Conservation (phyloP, 2,113 vertebrate genomes). For the Hippocampus mohnikei region DNA sequence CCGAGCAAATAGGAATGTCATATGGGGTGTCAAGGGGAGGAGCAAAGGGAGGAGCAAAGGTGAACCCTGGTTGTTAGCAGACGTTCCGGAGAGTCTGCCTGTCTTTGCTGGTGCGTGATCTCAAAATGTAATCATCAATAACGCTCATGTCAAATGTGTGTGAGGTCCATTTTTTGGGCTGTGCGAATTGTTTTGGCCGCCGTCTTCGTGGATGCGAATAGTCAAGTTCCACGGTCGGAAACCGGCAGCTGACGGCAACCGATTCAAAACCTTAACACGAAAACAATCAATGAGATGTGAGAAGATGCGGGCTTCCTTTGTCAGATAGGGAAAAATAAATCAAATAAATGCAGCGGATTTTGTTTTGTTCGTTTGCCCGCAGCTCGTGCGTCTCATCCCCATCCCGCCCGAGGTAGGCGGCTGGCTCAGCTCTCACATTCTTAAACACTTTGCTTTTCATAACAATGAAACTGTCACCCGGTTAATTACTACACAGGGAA, state of each 20-base stretch:
- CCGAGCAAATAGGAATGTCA: too few species aligned
- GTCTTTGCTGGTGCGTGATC: too few species aligned
- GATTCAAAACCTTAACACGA: conserved; percentile 21
- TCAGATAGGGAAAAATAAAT: neutral
- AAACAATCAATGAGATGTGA: conserved; percentile 50
- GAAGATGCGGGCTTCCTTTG: conserved; percentile 27
- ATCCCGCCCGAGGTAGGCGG: conserved; percentile 36
- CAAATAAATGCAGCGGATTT: conserved; percentile 20
- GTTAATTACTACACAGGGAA: conserved; percentile 1
- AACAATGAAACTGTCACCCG: conserved; percentile 32
- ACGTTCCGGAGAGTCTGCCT: too few species aligned
- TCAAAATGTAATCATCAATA: too few species aligned
- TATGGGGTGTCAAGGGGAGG: too few species aligned
- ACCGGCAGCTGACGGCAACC: conserved; percentile 31
- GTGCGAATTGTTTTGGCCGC: too few species aligned
- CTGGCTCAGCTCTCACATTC: conserved; percentile 47
- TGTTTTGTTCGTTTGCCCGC: conserved; percentile 33
- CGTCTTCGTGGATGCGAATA: neutral
- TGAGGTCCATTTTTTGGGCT: too few species aligned
- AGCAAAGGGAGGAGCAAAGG: too few species aligned
- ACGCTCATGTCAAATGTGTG: too few species aligned
- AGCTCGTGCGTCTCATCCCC: conserved; percentile 46
- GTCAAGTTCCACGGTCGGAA: conserved; percentile 16
- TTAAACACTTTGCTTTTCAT: conserved; percentile 7
- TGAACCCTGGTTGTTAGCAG: too few species aligned